Evolutionary conservation across 2,797 vertebrate species (phyloP), one percentile per base, ranked within the genome.

Genomic region (Acridotheres tristis): DNA sequence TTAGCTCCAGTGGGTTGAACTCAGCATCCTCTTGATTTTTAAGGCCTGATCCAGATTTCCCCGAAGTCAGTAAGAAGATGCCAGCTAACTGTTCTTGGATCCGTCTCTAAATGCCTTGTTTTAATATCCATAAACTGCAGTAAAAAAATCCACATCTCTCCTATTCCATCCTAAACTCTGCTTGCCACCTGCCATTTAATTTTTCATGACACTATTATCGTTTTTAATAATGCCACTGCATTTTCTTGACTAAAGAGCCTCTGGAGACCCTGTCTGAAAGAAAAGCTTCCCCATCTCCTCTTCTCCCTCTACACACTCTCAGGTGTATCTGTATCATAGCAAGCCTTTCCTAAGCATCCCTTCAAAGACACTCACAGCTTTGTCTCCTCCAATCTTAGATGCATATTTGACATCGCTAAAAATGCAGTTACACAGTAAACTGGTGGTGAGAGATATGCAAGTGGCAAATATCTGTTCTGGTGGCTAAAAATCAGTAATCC

Each of bases 161-260:
- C 43, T 76, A 32, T 68, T 89, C 76, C 57, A 51, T 36, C 77
- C 88, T 73, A 78, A 86, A 84, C 30, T 76, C 73, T 90, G 69
- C 38, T 71, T 94, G 43, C 55, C 74, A 91, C 88, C 55, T 88
- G 94, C 80, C 85, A 80, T 95, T 94, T 93, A 75, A 80, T 91
- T 95, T 88, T 93, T 88, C 74, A 62, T 89, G 15, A 68, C 42
- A 82, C 34, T 66, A 83, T 93, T 87, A 91, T 26, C 0, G 79
- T 85, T 96, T 96, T 91, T 96, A 89, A 93, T 88, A 94, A 74
- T 85, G 21, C 38, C 93, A 77, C 71, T 61, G 47, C 61, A 72
- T 87, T 94, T 93, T 79, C 77, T 77, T 94, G 74, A 38, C 85
- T 96, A 87, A 95, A 91, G 67, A 94, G 53, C 57, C 85, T 77